Conservation (phyloP, 2,113 vertebrate genomes). For the Aleadryas rufinucha region DNA sequence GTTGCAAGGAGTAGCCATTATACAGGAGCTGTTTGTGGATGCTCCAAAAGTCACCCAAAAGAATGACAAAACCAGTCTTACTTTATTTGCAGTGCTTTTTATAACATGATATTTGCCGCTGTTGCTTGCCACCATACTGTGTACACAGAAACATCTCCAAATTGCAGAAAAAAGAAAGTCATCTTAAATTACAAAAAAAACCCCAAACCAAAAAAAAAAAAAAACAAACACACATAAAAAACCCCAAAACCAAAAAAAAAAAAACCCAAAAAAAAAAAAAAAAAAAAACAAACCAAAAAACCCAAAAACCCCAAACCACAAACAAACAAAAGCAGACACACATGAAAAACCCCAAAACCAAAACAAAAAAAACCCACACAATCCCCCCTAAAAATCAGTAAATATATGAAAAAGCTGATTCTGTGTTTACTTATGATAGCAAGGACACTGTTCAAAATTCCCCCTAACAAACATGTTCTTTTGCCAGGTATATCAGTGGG, state of each 20-base stretch:
- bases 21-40: background rate
- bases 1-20: background rate
- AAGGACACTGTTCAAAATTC: background rate
- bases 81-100: background rate
- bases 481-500: background rate
- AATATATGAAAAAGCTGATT: background rate
- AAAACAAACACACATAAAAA: background rate
- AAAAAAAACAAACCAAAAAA: background rate
- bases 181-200: background rate
- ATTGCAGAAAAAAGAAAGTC: background rate
- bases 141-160: background rate
- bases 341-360: rapidly evolving
- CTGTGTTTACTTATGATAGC: background rate
- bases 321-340: background rate
- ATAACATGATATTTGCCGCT: background rate
- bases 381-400: background rate
- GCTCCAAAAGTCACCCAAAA: background rate
- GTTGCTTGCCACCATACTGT: background rate
- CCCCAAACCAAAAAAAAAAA: background rate
- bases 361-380: background rate
- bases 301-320: background rate
- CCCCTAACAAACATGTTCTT: background rate
- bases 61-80: background rate
- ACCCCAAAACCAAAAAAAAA: background rate
- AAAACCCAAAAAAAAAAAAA: background rate